Conservation (phyloP, 2,888 invertebrate genomes). For the Griposia aprilina region DNA sequence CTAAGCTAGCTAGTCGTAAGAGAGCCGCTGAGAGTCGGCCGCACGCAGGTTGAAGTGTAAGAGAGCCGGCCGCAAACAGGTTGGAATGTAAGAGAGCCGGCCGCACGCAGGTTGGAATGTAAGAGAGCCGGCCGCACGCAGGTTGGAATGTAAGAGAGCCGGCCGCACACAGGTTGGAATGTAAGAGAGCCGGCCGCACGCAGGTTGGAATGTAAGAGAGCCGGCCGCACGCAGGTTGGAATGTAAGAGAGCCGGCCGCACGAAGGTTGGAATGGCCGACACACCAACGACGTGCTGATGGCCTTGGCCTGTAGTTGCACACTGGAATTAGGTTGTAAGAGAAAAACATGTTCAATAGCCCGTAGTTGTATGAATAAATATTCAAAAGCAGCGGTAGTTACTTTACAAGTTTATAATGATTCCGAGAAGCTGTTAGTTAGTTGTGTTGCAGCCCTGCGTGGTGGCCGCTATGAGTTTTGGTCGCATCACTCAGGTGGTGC, state of each 20-base stretch:
- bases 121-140: no score
- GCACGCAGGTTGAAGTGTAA: no score
- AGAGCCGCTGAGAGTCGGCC: neutral
- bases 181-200: no score
- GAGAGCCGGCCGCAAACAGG: no score
- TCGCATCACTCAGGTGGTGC: constrained; percentile 21
- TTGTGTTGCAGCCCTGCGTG: constrained; percentile 12
- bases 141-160: no score
- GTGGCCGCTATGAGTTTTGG: constrained; percentile 4
- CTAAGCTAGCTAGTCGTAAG: neutral
- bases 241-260: no score
- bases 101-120: no score
- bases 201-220: no score
- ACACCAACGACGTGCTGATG: neutral
- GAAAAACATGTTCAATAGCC: neutral
- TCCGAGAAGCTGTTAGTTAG: no score
- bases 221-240: no score
- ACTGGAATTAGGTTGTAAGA: neutral
- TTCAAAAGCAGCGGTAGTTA: neutral
- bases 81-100: no score
- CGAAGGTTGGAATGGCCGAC: neutral
- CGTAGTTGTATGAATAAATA: neutral
- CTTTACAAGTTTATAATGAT: constrained; percentile 1
- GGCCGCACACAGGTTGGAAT: no score
- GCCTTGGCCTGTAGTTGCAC: neutral